Conservation (phyloP, 1,140 invertebrate genomes). For the Ostrea denselamellosa region DNA sequence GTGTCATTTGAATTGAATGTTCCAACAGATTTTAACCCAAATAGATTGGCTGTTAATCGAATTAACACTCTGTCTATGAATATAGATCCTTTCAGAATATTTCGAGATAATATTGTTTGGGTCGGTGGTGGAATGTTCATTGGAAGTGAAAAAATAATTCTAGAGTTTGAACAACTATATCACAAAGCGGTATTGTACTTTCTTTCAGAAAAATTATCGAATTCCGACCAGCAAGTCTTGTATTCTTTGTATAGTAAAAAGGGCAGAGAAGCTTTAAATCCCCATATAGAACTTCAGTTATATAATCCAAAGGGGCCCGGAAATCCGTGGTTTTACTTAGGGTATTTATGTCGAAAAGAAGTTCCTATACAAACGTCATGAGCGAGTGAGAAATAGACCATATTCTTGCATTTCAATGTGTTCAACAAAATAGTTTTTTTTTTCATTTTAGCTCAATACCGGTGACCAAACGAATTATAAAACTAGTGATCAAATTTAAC, state of each 20-base stretch:
- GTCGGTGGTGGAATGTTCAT: conserved; percentile 61
- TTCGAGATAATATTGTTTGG: conserved; percentile 59
- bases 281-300: conserved; percentile 66
- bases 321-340: conserved; percentile 70
- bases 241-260: conserved; percentile 64
- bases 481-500: no score
- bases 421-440: no score
- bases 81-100: conserved; percentile 47
- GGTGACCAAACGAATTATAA: no score
- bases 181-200: conserved; percentile 63
- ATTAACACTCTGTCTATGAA: conserved; percentile 32
- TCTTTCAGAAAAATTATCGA: conserved; percentile 62
- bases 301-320: conserved; percentile 57
- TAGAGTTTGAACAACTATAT: conserved; percentile 63
- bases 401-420: no score
- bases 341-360: conserved; percentile 52
- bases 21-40: conserved; percentile 58
- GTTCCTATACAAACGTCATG: neutral
- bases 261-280: conserved; percentile 58
- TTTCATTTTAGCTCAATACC: no score
- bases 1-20: conserved; percentile 57
- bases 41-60: conserved; percentile 58
- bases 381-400: neutral
- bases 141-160: conserved; percentile 51
- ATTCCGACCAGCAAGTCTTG: conserved; percentile 72